These are phyloP conservation scores for Dipodomys stephensi DNA, from an alignment of 2,113 vertebrate species.

Conservation along the genomic window DNA sequence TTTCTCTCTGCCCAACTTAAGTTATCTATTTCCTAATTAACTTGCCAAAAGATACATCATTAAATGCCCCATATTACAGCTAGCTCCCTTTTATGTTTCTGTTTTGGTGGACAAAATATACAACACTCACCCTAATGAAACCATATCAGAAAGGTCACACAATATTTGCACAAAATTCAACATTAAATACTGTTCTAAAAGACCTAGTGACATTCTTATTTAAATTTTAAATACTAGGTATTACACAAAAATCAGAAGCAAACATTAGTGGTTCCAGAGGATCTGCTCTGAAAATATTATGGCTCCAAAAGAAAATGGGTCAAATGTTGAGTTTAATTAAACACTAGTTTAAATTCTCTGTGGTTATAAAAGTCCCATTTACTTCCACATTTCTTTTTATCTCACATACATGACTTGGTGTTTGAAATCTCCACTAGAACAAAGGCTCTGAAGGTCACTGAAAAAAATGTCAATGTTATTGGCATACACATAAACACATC, in stretches of 20 bases:
- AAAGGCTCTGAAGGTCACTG: constrained; percentile 35
- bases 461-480: constrained; percentile 19
- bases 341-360: background rate
- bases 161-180: background rate
- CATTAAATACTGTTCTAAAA: constrained; percentile 22
- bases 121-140: constrained; percentile 5
- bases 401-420: background rate
- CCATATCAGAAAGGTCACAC: background rate
- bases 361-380: background rate
- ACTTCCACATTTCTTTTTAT: background rate
- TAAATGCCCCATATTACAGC: background rate
- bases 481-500: constrained; percentile 6
- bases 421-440: background rate
- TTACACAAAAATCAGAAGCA: background rate
- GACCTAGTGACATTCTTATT: background rate
- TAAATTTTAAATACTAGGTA: constrained; percentile 23
- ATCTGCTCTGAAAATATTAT: constrained; percentile 43
- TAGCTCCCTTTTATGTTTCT: background rate
- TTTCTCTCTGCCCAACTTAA: constrained; percentile 7
- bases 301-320: background rate
- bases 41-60: background rate
- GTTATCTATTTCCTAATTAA: background rate
- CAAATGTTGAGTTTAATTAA: constrained; percentile 19
- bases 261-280: background rate
- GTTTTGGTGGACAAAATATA: background rate